Conservation (phyloP, 2,797 vertebrate species). For the Brachyalestes nurse region DNA sequence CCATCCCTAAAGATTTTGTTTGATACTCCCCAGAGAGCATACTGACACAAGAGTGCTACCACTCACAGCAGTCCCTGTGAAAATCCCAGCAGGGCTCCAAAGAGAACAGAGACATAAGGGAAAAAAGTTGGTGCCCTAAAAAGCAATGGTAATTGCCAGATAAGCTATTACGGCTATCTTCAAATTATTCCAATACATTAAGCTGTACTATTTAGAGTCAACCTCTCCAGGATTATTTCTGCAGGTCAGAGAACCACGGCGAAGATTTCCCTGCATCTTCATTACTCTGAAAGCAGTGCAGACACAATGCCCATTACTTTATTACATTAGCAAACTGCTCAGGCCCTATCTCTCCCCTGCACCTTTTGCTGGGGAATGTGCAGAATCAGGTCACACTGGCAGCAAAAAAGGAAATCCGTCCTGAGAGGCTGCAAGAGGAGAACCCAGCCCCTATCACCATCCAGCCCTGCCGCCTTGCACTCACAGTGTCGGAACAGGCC, state of each 20-base stretch:
- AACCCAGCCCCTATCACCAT: conserved; percentile 30
- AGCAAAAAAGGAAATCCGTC: conserved; percentile 37
- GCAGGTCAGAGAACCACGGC: conserved; percentile 15
- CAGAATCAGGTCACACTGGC: conserved; percentile 25
- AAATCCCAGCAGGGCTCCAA: conserved; percentile 17
- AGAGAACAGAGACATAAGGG: conserved; percentile 21
- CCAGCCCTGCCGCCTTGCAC: conserved; percentile 39
- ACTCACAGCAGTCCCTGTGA: conserved; percentile 18
- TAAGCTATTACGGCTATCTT: conserved; percentile 25
- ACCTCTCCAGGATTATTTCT: conserved; percentile 17
- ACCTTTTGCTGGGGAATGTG: conserved; percentile 48
- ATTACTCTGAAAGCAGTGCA: conserved; percentile 17
- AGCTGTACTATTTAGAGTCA: conserved; percentile 21
- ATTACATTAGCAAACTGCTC: conserved; percentile 28
- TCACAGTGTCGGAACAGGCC: conserved; percentile 41
- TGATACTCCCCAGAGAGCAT: conserved; percentile 22
- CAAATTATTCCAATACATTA: conserved; percentile 23
- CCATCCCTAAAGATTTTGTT: conserved; percentile 3
- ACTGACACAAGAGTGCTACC: conserved; percentile 25
- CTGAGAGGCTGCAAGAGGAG: conserved; percentile 35
- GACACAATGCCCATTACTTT: conserved; percentile 10
- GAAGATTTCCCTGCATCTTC: neutral
- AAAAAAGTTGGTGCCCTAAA: conserved; percentile 28
- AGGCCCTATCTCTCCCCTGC: conserved; percentile 51
- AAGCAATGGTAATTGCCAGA: conserved; percentile 22